Conservation (phyloP, 1,140 invertebrate species). For the Aplysia californica region DNA sequence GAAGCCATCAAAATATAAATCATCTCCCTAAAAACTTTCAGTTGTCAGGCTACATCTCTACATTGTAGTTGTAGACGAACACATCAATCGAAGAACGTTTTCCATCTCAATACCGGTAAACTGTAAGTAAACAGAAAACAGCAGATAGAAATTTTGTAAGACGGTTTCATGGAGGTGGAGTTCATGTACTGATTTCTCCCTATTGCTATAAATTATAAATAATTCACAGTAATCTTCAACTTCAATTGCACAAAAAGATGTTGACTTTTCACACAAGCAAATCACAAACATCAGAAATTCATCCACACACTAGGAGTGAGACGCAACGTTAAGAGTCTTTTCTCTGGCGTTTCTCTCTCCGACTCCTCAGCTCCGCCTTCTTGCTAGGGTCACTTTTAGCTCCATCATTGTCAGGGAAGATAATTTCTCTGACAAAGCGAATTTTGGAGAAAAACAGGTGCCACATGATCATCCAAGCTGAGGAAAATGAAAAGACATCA, state of each 20-base stretch:
- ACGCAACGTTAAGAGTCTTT: conserved; percentile 19
- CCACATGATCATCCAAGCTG: conserved; percentile 30
- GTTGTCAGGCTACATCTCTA: too few species aligned
- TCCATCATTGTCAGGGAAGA: conserved; percentile 19
- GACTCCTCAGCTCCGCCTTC: conserved; percentile 8
- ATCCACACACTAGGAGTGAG: too few species aligned
- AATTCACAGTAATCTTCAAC: too few species aligned
- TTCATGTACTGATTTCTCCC: not conserved
- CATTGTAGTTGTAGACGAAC: too few species aligned
- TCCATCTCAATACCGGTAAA: too few species aligned
- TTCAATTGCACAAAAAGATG: too few species aligned
- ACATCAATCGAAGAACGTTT: too few species aligned
- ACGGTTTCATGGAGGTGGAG: not conserved
- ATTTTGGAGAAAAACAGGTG: conserved; percentile 28
- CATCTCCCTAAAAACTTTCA: too few species aligned
- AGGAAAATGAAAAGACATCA: not conserved
- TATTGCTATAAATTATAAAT: not conserved
- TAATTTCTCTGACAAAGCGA: conserved; percentile 23
- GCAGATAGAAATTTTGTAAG: too few species aligned
- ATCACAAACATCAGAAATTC: not conserved
- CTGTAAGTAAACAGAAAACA: too few species aligned
- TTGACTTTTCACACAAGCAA: not conserved
- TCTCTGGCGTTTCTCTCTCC: conserved; percentile 17
- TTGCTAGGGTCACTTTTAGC: conserved; percentile 9
- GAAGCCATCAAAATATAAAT: too few species aligned